Percentiles rank a stretch among this genome's conserved stretches.
Conservation (phyloP, 2,797 vertebrate species). For the Melanotaenia parkinsoni region DNA sequence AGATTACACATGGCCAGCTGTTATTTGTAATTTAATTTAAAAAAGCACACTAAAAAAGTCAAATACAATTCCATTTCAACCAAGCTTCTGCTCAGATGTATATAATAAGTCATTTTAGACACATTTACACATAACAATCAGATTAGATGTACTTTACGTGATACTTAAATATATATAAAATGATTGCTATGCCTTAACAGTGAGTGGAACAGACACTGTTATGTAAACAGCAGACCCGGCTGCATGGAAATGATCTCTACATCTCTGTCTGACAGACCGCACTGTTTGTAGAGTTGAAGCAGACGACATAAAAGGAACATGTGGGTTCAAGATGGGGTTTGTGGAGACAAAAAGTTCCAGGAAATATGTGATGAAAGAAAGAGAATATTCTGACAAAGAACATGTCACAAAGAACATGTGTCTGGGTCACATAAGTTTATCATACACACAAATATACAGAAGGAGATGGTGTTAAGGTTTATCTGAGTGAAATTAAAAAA, state of each 20-base stretch:
- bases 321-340: conserved; percentile 19
- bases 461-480: conserved; percentile 33
- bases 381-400: neutral
- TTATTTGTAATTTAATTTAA: neutral
- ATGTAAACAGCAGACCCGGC: conserved; percentile 17
- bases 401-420: conserved; percentile 21
- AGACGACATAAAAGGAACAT: conserved; percentile 6
- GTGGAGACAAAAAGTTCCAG: conserved; percentile 8
- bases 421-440: conserved; percentile 43
- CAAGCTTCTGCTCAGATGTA: neutral
- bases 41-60: no score
- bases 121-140: neutral
- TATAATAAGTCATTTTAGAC: neutral
- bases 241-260: conserved; percentile 22
- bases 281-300: conserved; percentile 16
- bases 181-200: conserved; percentile 23
- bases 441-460: conserved; percentile 31
- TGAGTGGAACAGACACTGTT: conserved; percentile 8
- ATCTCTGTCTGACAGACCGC: conserved; percentile 24
- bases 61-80: neutral
- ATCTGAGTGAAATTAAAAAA: conserved; percentile 45
- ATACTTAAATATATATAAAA: conserved; percentile 27
- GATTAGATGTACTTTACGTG: neutral
- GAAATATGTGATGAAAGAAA: conserved; percentile 10
- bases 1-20: no score